phyloP scores from a whole-genome alignment of 2,888 invertebrate genomes.

The Eurytoma adleriae region DNA sequence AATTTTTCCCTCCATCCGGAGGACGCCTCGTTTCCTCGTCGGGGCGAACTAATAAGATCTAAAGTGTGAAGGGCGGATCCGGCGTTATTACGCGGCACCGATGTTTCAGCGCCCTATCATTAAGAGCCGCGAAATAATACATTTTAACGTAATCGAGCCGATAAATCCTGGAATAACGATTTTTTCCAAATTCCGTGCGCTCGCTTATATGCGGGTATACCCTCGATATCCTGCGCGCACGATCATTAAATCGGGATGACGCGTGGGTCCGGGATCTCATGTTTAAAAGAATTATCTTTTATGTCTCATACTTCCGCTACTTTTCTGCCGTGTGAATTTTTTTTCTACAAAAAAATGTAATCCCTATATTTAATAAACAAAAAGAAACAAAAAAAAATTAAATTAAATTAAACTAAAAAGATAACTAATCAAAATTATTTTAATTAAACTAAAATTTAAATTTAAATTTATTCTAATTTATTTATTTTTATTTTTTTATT shows the following conservation, averaged over 20 bases:
- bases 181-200: conserved; percentile 44
- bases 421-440: no score
- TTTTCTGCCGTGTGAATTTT: no score
- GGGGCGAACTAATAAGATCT: conserved; percentile 49
- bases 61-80: conserved; percentile 55
- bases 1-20: neutral
- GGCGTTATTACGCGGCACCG: conserved; percentile 32
- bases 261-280: neutral
- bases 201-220: neutral
- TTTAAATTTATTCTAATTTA: no score
- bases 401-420: no score
- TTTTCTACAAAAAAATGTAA: no score
- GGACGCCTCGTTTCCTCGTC: neutral
- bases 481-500: no score
- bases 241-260: conserved; percentile 14
- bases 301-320: no score
- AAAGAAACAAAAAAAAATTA: no score
- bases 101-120: conserved; percentile 45
- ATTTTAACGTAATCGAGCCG: conserved; percentile 57
- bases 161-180: conserved; percentile 56
- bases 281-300: conserved; percentile 41
- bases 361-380: no score
- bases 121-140: conserved; percentile 54
- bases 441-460: no score
- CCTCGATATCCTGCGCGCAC: neutral